Base-by-base conservation (phyloP, 2,113 vertebrate genomes). In the Rhea americana region DNA sequence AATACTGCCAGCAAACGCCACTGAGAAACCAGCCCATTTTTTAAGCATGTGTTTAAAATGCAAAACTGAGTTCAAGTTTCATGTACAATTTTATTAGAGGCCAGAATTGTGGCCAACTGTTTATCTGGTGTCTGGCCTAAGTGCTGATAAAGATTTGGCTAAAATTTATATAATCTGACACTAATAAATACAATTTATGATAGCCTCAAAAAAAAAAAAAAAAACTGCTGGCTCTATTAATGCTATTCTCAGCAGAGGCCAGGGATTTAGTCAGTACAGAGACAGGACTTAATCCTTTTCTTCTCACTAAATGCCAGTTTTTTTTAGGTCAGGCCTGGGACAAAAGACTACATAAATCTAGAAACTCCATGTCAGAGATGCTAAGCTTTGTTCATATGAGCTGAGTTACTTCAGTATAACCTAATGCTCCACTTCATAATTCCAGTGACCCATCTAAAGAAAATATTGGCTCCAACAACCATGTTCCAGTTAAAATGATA, bases 111-210 rank as follows among this genome's bases (percentile, higher is more conserved):
- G 1, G 93, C 85, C 95, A 96, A 58, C 32, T 90, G 70, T 90
- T 94, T 93, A 90, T 96, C 91, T 94, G 73, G 61, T 94, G 80
- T 93, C 91, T 93, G 89, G 91, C 82, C 85, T 70, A 77, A 92
- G 85, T n/a, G 79, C 85, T 91, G 94, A 96, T 95, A 93, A 95
- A 94, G 91, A 51, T 63, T 92, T 96, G 91, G 94, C 94, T 88
- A 79, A 82, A 81, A 87, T 67, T 59, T 68, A 74, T 75, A 75
- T 68, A 78, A 93, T 91, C 85, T 95, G 76, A 61, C 91, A 90
- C 84, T 93, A 94, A 90, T 88, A 93, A 92, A 74, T 17, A 65
- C 70, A 91, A 94, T 91, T 94, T 92, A 92, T 48, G 45, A 84
- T 8, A 12, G 87, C 90, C 56, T 93, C 43, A 87, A 84, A 66